Conservation (phyloP, 2,113 vertebrate genomes). For the Todiramphus saurophagus region DNA sequence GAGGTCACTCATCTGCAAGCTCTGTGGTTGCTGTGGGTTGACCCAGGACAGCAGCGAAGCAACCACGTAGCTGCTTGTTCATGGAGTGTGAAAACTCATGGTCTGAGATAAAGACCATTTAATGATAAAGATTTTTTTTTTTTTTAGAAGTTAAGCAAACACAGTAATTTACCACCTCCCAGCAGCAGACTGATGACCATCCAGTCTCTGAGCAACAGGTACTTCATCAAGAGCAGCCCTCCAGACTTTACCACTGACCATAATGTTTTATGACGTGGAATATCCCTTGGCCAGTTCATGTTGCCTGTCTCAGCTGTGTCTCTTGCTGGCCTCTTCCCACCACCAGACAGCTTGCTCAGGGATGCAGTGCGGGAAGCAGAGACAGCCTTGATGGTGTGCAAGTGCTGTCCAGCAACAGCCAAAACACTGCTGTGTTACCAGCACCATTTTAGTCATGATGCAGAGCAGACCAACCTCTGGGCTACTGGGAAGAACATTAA, state of each 20-base stretch:
- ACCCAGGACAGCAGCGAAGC: neutral
- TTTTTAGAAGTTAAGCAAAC: neutral
- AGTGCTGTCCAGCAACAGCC: neutral
- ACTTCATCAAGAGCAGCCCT: neutral
- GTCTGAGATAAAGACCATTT: neutral
- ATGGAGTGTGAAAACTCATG: neutral
- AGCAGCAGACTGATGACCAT: neutral
- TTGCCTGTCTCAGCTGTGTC: neutral
- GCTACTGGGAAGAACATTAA: neutral
- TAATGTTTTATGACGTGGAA: neutral
- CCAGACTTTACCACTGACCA: neutral
- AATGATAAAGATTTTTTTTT: neutral
- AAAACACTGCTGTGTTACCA: neutral
- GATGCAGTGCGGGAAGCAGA: neutral
- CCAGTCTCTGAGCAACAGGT: neutral
- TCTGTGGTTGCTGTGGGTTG: neutral
- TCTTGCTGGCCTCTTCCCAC: neutral
- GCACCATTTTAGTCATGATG: fast-evolving
- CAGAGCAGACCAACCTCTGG: neutral
- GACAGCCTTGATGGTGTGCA: neutral
- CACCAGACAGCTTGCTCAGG: neutral
- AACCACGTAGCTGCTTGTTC: fast-evolving
- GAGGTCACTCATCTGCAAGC: neutral
- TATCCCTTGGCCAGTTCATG: neutral
- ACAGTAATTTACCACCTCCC: neutral